Evolutionary conservation across 2,113 vertebrate species (phyloP).

Genomic region (Beaufortia kweichowensis): DNA sequence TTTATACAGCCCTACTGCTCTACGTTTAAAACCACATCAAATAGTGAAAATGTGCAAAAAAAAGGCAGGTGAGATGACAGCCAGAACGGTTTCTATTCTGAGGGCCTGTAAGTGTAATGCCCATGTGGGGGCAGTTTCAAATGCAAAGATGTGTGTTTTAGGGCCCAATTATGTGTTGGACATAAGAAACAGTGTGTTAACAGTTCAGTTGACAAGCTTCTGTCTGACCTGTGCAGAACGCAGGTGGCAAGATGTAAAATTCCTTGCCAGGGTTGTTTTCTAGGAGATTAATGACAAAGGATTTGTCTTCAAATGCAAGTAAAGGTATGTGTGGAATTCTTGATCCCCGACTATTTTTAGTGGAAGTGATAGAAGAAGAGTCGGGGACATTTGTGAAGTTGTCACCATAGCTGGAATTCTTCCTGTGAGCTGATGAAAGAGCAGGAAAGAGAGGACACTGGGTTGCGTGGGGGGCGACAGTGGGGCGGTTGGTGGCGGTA

Average conservation of each 20-base stretch:
- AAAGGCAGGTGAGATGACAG: conserved; percentile 49
- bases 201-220: conserved; percentile 68
- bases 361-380: conserved; percentile 71
- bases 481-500: neutral
- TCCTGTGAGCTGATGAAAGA: conserved; percentile 69
- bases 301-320: conserved; percentile 74
- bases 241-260: conserved; percentile 69
- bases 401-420: conserved; percentile 63
- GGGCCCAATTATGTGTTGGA: conserved; percentile 41
- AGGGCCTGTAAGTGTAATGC: neutral
- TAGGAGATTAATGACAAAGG: conserved; percentile 68
- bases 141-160: conserved; percentile 44
- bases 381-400: conserved; percentile 68
- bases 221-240: conserved; percentile 43
- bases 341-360: conserved; percentile 74
- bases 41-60: conserved; percentile 56
- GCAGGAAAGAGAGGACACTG: conserved; percentile 61
- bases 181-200: conserved; percentile 60
- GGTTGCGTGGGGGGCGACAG: conserved; percentile 23
- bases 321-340: conserved; percentile 69
- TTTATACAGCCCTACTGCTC: conserved; percentile 61
- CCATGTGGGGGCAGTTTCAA: conserved; percentile 5
- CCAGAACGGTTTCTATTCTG: conserved; percentile 28
- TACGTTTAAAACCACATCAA: conserved; percentile 65
- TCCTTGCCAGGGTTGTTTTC: conserved; percentile 67